Evolutionary conservation across 1,140 invertebrate species (phyloP), one percentile per base, ranked within the genome.

Genomic region (Diachasma alloeum): DNA sequence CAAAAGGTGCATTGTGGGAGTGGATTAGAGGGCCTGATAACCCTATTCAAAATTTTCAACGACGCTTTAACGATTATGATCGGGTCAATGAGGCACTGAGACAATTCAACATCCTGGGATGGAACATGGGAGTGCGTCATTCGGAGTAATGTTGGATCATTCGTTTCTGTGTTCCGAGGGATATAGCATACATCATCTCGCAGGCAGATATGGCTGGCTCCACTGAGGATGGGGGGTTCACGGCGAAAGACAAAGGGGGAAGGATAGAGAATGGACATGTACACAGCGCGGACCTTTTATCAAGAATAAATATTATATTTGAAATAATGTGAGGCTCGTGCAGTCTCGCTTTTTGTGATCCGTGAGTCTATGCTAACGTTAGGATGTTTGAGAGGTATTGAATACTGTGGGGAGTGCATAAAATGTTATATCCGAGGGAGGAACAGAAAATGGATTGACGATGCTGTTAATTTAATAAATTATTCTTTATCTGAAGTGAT

Each of bases 251-350:
- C 59, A 63, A 19, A 63, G 59, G 24, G 31, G 59, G 15, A 63
- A 56, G 48, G 15, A 63, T 63, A 22, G 59, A 26, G 59, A 63
- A 63, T 63, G 59, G 59, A 63, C 59, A 63, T 63, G 59, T 63
- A 63, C 59, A 63, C 59, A 63, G 59, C 10, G 24, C 59, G 59
- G 59, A 63, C 59, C 59, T 63, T 63, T 63, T 63, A 63, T 63
- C 59, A 63, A 63, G 59, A 63, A 63, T 63, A 63, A 63, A 63
- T 63, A 63, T 63, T 63, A 63, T 63, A 63, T 63, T 31, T 63
- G 59, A 63, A 63, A 63, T 63, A 63, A 63, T 63, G 15, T 24
- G 59, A 63, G 59, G 59, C 24, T 63, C 59, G 24, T 63, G 59
- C 22, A 63, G 5, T 22, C 48, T 26, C 15, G 59, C 59, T 63